Conservation (phyloP, 2,797 vertebrate species). For the Gastrophryne carolinensis region DNA sequence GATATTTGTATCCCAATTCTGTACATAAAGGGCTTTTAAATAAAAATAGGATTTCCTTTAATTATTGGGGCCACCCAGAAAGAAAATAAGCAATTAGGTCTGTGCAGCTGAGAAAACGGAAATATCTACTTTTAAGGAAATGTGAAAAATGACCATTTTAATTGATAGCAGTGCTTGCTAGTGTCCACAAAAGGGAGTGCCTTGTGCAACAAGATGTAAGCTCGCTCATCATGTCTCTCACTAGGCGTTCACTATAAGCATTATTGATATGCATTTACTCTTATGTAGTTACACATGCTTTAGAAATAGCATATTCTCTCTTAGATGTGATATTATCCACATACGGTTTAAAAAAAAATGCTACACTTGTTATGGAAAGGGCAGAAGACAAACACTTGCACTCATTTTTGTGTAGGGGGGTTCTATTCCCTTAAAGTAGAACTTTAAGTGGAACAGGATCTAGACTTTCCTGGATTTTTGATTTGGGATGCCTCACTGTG, state of each 20-base stretch:
- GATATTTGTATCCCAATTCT: too few species aligned
- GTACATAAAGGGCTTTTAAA: not conserved
- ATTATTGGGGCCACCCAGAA: conserved; percentile 1
- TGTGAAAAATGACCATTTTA: not conserved
- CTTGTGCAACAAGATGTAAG: not conserved
- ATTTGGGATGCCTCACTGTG: too few species aligned
- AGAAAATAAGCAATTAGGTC: not conserved
- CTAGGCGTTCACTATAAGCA: not conserved
- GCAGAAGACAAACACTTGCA: too few species aligned
- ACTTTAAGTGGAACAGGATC: too few species aligned
- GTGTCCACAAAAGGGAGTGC: not conserved
- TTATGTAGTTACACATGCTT: too few species aligned
- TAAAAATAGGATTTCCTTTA: not conserved
- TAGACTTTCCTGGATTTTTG: too few species aligned
- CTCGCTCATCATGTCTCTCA: not conserved
- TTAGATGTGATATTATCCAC: too few species aligned
- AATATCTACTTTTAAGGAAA: not conserved
- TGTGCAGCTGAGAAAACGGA: conserved; percentile 7
- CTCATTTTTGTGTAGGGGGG: too few species aligned
- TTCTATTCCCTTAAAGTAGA: too few species aligned
- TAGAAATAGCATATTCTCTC: too few species aligned
- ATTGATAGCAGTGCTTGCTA: not conserved
- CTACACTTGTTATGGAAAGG: too few species aligned
- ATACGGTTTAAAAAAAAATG: too few species aligned
- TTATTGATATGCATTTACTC: not conserved